Conservation (phyloP, 2,113 vertebrate species). For the Chiloscyllium plagiosum region DNA sequence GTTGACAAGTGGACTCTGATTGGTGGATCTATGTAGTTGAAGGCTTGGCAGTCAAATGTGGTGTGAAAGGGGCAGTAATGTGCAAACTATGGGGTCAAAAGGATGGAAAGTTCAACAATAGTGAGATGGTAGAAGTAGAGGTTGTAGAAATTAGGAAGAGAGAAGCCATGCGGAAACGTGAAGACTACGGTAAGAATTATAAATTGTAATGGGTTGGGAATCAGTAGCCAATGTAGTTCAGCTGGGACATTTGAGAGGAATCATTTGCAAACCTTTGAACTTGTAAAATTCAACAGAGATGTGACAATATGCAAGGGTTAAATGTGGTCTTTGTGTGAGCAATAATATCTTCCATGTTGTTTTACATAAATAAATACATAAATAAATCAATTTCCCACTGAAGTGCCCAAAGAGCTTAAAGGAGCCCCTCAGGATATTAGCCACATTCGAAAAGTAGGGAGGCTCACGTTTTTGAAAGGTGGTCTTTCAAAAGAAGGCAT, state of each 20-base stretch:
- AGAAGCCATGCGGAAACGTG: not conserved
- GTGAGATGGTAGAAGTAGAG: not conserved
- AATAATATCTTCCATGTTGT: not conserved
- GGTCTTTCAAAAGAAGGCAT: not conserved
- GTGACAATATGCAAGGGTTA: not conserved
- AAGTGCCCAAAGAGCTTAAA: not conserved
- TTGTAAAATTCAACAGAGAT: not conserved
- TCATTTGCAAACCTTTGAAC: not conserved
- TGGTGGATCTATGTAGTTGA: not conserved
- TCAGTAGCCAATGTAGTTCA: not conserved
- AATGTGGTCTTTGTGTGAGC: not conserved
- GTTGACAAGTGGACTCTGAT: not conserved
- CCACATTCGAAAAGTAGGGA: not conserved
- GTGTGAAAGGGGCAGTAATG: not conserved
- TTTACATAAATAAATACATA: not conserved
- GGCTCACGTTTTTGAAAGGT: not conserved
- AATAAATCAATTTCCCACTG: not conserved
- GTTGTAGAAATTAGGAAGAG: not conserved
- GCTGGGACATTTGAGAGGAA: not conserved
- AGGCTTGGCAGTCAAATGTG: not conserved
- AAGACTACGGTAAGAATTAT: not conserved
- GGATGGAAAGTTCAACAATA: not conserved
- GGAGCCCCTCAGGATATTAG: not conserved
- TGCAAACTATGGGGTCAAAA: not conserved
- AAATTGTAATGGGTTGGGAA: not conserved